Evolutionary conservation across 2,888 invertebrate genomes (phyloP), one percentile per base, ranked within the genome.

Genomic region (Nebria brevicollis): DNA sequence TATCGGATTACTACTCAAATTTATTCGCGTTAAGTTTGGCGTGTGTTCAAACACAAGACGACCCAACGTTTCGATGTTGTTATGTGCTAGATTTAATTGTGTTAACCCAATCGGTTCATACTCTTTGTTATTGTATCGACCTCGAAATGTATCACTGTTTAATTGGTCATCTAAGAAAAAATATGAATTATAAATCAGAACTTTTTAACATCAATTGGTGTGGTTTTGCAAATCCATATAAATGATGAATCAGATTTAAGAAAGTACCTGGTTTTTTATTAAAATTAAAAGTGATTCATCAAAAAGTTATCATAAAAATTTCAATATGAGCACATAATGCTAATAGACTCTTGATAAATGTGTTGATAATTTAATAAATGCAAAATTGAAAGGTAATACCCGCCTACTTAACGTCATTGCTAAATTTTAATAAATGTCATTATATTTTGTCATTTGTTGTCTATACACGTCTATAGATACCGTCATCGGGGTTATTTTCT

Each of bases 111-210:
- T 92, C 75, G 91, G 91, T 83, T 91, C 90, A 87, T 92, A 94
- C 25, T 88, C 88, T 2, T 89, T 89, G 78, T 90, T 88, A 82
- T 90, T 90, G 86, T 93, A 94, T 0, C 92, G 92, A 0, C 94
- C 94, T 85, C 92, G 92, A 87, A 94, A 94, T 81, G 93, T 91
- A 84, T 93, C 93, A 25, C 92, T 90, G 74, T 91, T 89, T 66
- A 94, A 86, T 66, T 91, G 91, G 79, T 93, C 93, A n/a, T 91
- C 93, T 93, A 25, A 4, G 34, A 41, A 78, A 72, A 10, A 68
- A 77, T 11, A 65, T 25, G 10, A 20, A 26, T 72, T 25, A 41
- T 13, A 75, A 75, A 75, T 25, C 42, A 15, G 64, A 13, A 54
- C 13, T 26, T 70, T 26, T 70, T 11, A 5, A 70, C 4, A 25